These are phyloP conservation scores for Corythaeola cristata DNA, from an alignment of 2,113 vertebrate species.

Conservation along the genomic window DNA sequence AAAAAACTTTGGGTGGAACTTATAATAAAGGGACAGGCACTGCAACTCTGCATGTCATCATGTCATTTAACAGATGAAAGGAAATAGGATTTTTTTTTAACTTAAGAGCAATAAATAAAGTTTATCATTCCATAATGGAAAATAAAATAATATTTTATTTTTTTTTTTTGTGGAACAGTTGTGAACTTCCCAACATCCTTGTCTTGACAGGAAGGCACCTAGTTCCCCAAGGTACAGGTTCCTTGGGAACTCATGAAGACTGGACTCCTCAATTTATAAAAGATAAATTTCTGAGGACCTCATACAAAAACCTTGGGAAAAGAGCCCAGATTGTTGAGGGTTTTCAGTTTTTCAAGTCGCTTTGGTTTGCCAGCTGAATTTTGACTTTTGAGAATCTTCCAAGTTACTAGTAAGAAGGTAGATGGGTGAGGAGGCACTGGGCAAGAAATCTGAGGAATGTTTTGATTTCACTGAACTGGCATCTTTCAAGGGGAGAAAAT, in stretches of 20 bases:
- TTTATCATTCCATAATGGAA: background rate
- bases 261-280: background rate
- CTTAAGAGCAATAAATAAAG: background rate
- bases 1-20: background rate
- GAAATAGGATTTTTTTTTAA: background rate
- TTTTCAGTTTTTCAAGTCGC: background rate
- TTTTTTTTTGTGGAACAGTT: background rate
- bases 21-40: background rate
- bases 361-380: background rate
- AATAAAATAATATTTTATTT: background rate
- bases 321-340: background rate
- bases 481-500: background rate
- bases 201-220: background rate
- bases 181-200: background rate
- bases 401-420: background rate
- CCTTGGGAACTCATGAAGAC: background rate
- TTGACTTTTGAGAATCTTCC: background rate
- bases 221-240: accelerated
- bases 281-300: background rate
- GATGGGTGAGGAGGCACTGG: background rate
- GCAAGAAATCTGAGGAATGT: background rate
- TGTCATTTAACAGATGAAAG: background rate
- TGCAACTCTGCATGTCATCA: background rate
- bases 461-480: background rate
- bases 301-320: background rate